Evolutionary conservation across 2,888 invertebrate genomes (phyloP), one percentile per base, ranked within the genome.

Genomic region (Microctonus aethiopoides): DNA sequence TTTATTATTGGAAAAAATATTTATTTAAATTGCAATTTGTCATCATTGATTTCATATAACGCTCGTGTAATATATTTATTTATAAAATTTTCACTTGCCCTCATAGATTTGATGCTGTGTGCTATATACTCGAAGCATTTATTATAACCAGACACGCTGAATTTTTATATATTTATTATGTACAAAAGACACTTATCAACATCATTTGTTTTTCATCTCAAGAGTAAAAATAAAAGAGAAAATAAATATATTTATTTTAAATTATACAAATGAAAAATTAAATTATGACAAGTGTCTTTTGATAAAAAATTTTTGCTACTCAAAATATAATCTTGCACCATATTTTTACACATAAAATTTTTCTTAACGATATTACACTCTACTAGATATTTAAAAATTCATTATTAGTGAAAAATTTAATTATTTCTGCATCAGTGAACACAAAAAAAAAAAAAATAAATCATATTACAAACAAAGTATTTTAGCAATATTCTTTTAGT

Each of bases 41-140:
- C 65, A 56, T 65, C 56, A 65, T 65, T 65, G 65, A 56, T 26
- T 54, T 56, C 1, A 46, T 46, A 46, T 46, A 16, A 46, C 46
- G 46, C 46, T 46, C 46, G 46, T 46, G 20, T 46, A 46, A 46
- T 46, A 46, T 62, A 41, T 62, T 62, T 65, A 32, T 51, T 57
- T 32, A 16, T 57, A 20, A 10, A 41, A 16, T 54, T 65, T 65
- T 65, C 46, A 51, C 62, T 65, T 39, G 20, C 56, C 65, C 56
- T 54, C 36, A 20, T 65, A 65, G 24, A 65, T 57, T 65, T 65
- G 26, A 64, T 54, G 26, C 36, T 64, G 29, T 54, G 13, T 36
- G 57, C 57, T 57, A 57, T 57, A 57, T 22, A 24, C 65, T 65
- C 65, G 65, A 54, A 46, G 34, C 24, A 56, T 64, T 52, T 39